A percentile compares a stretch with the other conserved stretches of the same genome.
phyloP scores from a whole-genome alignment of 2,113 vertebrate species.

The Esox niger region DNA sequence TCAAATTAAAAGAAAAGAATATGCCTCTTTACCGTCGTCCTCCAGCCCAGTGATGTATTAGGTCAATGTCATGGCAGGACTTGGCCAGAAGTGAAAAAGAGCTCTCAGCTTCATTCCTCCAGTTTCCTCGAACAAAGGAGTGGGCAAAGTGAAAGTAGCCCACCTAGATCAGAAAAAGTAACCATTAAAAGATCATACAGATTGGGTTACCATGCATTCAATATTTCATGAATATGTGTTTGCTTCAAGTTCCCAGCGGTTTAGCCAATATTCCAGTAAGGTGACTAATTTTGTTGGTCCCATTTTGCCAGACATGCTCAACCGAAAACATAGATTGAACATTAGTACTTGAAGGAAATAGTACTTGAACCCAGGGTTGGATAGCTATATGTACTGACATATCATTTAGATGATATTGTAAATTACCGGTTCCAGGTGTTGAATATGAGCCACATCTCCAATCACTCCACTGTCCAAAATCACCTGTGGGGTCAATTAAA shows the following conservation, averaged over 20 bases:
- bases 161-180: conserved; percentile 62
- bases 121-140: conserved; percentile 82
- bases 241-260: too few species aligned
- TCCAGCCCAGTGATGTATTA: conserved; percentile 80
- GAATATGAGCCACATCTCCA: conserved; percentile 81
- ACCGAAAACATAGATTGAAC: not conserved
- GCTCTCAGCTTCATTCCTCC: conserved; percentile 80
- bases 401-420: not conserved
- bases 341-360: too few species aligned
- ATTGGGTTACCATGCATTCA: too few species aligned
- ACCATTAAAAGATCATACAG: not conserved
- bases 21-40: conserved; percentile 67
- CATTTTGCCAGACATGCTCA: too few species aligned
- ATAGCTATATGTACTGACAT: not conserved
- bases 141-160: conserved; percentile 84
- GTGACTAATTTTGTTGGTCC: not conserved
- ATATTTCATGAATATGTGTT: too few species aligned
- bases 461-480: conserved; percentile 72
- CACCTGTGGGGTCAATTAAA: conserved; percentile 54
- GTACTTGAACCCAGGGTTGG: too few species aligned
- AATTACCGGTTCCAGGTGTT: conserved; percentile 79
- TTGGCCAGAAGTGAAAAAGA: conserved; percentile 80
- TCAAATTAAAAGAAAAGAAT: too few species aligned
- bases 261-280: not conserved
- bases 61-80: conserved; percentile 82